These are phyloP conservation scores for Heliconius aoede DNA, from an alignment of 2,888 invertebrate species.

Conservation along the genomic window DNA sequence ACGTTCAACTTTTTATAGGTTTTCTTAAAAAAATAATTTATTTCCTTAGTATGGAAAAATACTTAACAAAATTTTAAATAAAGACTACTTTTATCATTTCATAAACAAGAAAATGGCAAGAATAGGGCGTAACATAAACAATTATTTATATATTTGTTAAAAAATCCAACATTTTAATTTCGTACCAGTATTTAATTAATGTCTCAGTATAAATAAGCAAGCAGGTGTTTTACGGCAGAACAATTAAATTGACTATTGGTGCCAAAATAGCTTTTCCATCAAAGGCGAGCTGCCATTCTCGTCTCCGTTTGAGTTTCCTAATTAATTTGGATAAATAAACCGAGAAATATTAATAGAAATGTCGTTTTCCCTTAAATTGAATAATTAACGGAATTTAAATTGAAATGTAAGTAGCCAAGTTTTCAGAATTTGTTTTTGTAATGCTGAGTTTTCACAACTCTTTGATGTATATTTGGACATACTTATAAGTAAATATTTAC, in stretches of 20 bases:
- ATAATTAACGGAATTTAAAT: slow-evolving; percentile 15
- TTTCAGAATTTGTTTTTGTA: not conserved
- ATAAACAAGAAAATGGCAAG: not conserved
- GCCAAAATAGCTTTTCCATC: slow-evolving; percentile 57
- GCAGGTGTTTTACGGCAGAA: slow-evolving; percentile 62
- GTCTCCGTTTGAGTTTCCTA: slow-evolving; percentile 38
- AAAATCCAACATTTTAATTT: not conserved
- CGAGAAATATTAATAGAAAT: slow-evolving; percentile 31
- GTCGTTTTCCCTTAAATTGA: slow-evolving; percentile 23
- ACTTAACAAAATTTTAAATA: too few species aligned
- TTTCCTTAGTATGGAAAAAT: too few species aligned
- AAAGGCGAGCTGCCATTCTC: slow-evolving; percentile 46
- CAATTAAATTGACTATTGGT: slow-evolving; percentile 63
- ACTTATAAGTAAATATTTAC: not conserved
- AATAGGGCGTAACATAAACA: not conserved
- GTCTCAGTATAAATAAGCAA: slow-evolving; percentile 25
- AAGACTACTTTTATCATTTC: not conserved
- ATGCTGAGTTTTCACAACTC: not conserved
- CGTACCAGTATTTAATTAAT: slow-evolving; percentile 17
- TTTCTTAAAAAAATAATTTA: too few species aligned
- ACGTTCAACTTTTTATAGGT: too few species aligned
- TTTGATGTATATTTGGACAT: not conserved
- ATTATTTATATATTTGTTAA: not conserved
- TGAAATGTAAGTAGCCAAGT: slow-evolving; percentile 13
- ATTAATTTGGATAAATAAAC: slow-evolving; percentile 45